Conservation (phyloP, 2,888 invertebrate genomes). For the Nezara viridula region DNA sequence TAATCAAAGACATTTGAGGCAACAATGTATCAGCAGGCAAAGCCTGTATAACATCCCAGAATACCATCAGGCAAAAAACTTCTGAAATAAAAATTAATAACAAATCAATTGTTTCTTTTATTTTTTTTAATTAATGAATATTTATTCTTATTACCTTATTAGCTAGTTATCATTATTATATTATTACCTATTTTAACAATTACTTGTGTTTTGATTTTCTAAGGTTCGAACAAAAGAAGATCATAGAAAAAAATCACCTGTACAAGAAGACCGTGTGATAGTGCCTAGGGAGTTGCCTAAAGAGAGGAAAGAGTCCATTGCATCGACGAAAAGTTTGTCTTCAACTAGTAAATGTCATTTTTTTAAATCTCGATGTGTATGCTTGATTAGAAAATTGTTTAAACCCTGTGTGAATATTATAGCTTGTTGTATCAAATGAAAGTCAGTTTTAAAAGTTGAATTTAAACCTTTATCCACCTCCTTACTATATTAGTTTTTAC, state of each 20-base stretch:
- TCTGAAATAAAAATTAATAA: no score
- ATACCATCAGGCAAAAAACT: no score
- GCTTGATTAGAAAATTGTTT: constrained; percentile 24
- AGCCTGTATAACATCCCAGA: no score
- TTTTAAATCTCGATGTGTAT: constrained; percentile 14
- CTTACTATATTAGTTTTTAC: background rate
- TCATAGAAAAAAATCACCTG: constrained; percentile 67
- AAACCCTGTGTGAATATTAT: constrained; percentile 3
- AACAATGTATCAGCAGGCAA: no score
- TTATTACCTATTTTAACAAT: no score
- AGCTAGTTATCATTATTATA: no score
- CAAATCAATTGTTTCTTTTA: no score
- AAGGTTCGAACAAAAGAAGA: constrained; percentile 68
- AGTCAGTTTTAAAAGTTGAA: background rate
- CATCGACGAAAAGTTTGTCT: constrained; percentile 57
- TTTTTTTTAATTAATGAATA: background rate
- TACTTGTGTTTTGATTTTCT: constrained; percentile 33
- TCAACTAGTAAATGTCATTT: constrained; percentile 48
- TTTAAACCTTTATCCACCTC: background rate
- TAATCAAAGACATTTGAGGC: background rate
- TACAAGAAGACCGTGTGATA: constrained; percentile 66
- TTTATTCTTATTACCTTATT: background rate
- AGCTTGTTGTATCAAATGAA: constrained; percentile 12
- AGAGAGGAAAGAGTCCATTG: constrained; percentile 63
- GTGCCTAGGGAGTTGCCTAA: constrained; percentile 59